A percentile compares a stretch with the other conserved stretches of the same genome.
These are phyloP conservation scores for Chaitophorus viminalis DNA, from an alignment of 2,888 invertebrate species.

Conservation along the genomic window DNA sequence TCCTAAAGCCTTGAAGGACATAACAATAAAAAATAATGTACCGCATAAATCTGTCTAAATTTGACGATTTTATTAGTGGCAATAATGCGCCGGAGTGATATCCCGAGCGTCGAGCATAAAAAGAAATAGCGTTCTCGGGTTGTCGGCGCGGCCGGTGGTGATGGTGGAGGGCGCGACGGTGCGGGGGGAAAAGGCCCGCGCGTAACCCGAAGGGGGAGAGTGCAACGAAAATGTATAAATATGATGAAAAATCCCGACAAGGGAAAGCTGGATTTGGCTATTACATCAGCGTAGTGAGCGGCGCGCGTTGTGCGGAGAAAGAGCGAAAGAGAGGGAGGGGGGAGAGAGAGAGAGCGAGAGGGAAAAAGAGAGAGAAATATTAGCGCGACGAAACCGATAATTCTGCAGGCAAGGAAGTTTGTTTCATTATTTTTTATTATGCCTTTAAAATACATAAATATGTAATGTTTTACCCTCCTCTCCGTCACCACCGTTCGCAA, in stretches of 20 bases:
- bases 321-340: conserved; percentile 39
- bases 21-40: conserved; percentile 62
- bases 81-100: conserved; percentile 62
- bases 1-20: conserved; percentile 61
- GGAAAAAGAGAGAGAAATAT: conserved; percentile 55
- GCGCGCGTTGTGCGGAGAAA: neutral
- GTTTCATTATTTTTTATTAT: conserved; percentile 62
- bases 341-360: neutral
- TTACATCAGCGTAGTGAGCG: conserved; percentile 25
- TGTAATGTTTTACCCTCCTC: conserved; percentile 39
- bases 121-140: conserved; percentile 59
- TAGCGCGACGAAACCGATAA: conserved; percentile 62
- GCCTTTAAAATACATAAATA: conserved; percentile 62
- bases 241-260: conserved; percentile 62
- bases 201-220: neutral
- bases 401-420: conserved; percentile 61
- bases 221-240: conserved; percentile 43
- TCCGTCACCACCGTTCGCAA: neutral
- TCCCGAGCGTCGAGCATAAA: conserved; percentile 60
- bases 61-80: conserved; percentile 62
- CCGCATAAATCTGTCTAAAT: conserved; percentile 62
- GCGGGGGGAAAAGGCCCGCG: neutral
- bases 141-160: neutral
- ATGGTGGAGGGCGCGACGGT: neutral
- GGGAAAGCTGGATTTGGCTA: conserved; percentile 61